Conservation (phyloP, 2,113 vertebrate genomes). For the Drymodes brunneopygia region DNA sequence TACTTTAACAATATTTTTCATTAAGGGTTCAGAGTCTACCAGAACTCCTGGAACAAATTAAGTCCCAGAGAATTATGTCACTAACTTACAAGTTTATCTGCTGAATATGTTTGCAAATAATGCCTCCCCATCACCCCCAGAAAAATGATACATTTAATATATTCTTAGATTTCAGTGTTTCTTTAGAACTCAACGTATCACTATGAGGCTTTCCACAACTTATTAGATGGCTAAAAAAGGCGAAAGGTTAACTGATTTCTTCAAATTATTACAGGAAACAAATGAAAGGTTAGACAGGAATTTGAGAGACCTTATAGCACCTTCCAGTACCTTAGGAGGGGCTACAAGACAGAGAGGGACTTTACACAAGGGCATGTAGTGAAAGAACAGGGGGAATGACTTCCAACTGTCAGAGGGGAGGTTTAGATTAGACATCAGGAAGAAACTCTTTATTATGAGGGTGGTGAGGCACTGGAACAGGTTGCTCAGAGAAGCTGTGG, state of each 20-base stretch:
- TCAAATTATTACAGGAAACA: background rate
- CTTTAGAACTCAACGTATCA: background rate
- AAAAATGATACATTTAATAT: background rate
- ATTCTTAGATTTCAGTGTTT: background rate
- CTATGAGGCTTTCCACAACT: background rate
- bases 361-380: background rate
- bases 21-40: background rate
- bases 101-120: background rate
- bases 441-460: background rate
- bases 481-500: background rate
- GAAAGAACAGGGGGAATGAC: background rate
- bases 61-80: background rate
- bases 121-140: accelerated
- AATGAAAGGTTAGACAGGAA: background rate
- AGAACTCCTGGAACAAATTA: background rate
- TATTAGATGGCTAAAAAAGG: background rate
- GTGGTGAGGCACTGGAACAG: background rate
- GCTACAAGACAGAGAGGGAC: background rate
- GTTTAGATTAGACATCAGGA: background rate
- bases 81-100: background rate
- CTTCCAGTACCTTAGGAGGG: background rate
- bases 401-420: background rate
- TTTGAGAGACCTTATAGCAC: background rate
- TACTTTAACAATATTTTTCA: background rate
- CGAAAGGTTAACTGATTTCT: background rate